A percentile compares a stretch with the other conserved stretches of the same genome.
phyloP scores from a whole-genome alignment of 2,888 invertebrate species.

The Tachina lurida region DNA sequence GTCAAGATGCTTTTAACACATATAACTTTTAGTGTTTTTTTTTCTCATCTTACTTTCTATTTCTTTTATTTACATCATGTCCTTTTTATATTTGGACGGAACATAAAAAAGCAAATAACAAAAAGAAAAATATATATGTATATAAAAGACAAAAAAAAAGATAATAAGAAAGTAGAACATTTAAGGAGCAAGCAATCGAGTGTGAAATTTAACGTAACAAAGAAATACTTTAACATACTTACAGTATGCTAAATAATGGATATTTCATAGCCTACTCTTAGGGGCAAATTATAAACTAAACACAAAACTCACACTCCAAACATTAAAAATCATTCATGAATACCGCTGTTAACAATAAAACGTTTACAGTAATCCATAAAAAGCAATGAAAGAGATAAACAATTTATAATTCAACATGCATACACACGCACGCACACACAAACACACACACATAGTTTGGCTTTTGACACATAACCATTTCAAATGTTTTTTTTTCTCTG shows the following conservation, averaged over 20 bases:
- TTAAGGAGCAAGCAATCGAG: constrained; percentile 16
- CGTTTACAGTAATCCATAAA: neutral
- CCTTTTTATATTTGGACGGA: constrained; percentile 15
- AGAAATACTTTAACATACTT: constrained; percentile 5
- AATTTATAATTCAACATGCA: constrained; percentile 34
- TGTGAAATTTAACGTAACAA: neutral
- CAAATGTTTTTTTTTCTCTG: neutral
- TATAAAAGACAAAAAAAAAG: neutral
- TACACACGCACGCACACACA: neutral
- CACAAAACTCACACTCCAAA: neutral
- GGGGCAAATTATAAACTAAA: neutral
- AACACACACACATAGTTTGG: neutral
- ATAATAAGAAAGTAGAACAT: constrained; percentile 33
- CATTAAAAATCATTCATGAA: neutral
- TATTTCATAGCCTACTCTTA: constrained; percentile 29
- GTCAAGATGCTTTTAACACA: constrained; percentile 35
- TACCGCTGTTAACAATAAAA: neutral
- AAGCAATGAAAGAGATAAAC: constrained; percentile 28
- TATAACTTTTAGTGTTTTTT: constrained; percentile 9
- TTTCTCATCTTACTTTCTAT: constrained; percentile 42
- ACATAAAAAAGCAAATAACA: neutral
- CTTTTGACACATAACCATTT: constrained; percentile 25
- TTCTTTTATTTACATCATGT: constrained; percentile 23
- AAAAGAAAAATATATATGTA: neutral
- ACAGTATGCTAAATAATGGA: neutral